Evolutionary conservation across 2,797 vertebrate species (phyloP).

Genomic region (Helicolenus hilgendorfi): DNA sequence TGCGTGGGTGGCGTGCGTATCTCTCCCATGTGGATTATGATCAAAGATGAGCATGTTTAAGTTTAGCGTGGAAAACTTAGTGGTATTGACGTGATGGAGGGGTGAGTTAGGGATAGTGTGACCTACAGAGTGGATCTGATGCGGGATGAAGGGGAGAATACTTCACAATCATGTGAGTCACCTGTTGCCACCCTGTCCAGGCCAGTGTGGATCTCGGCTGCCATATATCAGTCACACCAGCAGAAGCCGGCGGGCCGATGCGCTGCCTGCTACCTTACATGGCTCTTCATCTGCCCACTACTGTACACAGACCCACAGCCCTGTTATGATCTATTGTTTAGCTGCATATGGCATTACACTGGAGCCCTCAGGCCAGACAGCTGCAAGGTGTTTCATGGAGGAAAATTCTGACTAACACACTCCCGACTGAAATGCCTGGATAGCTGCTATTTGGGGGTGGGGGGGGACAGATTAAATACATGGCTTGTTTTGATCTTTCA

Average conservation of each 20-base stretch:
- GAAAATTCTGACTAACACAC: slow-evolving; percentile 31
- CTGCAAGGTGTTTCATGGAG: slow-evolving; percentile 63
- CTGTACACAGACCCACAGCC: slow-evolving; percentile 80
- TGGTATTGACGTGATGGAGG: not conserved
- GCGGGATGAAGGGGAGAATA: not conserved
- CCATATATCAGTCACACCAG: slow-evolving; percentile 75
- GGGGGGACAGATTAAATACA: not conserved
- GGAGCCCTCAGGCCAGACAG: slow-evolving; percentile 49
- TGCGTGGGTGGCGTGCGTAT: slow-evolving; percentile 1
- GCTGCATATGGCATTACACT: slow-evolving; percentile 69
- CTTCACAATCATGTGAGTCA: slow-evolving; percentile 64
- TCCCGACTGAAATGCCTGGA: slow-evolving; percentile 15
- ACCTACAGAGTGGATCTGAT: slow-evolving; percentile 48
- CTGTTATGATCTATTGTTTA: slow-evolving; percentile 83
- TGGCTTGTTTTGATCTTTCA: not conserved
- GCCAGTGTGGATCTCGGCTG: slow-evolving; percentile 30
- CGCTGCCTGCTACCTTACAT: slow-evolving; percentile 86
- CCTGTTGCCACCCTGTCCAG: slow-evolving; percentile 70
- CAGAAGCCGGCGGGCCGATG: slow-evolving; percentile 47
- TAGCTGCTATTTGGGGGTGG: slow-evolving; percentile 1
- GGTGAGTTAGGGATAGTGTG: slow-evolving; percentile 38
- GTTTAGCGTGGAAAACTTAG: slow-evolving; percentile 53
- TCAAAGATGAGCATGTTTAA: slow-evolving; percentile 72
- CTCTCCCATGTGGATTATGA: slow-evolving; percentile 43
- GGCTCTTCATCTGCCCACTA: slow-evolving; percentile 80